Evolutionary conservation across 2,888 invertebrate genomes (phyloP).

Genomic region (Drosophila nigritarsus): DNA sequence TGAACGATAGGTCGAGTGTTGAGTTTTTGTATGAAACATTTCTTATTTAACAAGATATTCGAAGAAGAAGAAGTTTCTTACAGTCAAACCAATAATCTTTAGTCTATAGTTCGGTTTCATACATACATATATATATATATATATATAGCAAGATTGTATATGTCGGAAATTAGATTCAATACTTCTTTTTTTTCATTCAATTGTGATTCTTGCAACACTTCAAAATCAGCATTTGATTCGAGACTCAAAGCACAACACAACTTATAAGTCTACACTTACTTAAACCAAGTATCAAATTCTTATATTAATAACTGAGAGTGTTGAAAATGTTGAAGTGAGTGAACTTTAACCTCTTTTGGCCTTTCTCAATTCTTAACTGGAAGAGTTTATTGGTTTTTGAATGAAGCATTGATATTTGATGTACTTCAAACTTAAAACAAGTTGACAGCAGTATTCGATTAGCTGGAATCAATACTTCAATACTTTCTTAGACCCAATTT

Average conservation of each 20-base stretch:
- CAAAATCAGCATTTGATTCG: background rate
- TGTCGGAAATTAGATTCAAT: background rate
- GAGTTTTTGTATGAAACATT: background rate
- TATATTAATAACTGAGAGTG: background rate
- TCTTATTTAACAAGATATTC: background rate
- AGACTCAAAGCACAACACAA: background rate
- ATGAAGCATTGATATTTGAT: background rate
- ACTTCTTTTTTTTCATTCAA: background rate
- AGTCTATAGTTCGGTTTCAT: background rate
- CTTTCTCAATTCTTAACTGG: background rate
- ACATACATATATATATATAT: background rate
- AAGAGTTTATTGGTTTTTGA: background rate
- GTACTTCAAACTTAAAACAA: background rate
- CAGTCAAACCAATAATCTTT: no score
- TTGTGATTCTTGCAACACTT: background rate
- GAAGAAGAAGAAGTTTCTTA: background rate
- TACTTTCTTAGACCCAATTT: no score
- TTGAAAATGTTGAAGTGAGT: background rate
- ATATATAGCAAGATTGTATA: no score
- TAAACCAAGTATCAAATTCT: background rate
- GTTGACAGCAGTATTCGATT: background rate
- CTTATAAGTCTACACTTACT: background rate
- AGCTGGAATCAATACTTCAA: background rate
- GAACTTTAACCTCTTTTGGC: background rate
- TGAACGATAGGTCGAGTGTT: background rate